Percentiles rank a stretch among this genome's conserved stretches.
phyloP scores from a whole-genome alignment of 37 sponge, comb jelly and placozoan species.

The Halichondria panicea region DNA sequence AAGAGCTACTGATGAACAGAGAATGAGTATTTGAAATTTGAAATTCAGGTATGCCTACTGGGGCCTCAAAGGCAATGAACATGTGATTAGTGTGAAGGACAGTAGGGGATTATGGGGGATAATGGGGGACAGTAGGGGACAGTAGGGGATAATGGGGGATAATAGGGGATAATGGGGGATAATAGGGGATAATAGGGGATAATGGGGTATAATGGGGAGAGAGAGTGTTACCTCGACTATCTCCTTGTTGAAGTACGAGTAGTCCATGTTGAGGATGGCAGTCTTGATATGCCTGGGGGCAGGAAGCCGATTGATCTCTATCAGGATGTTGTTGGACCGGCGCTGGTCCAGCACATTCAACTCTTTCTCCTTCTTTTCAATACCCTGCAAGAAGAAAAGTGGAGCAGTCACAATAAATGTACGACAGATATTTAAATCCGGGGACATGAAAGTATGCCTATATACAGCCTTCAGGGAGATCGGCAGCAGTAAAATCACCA shows the following conservation, averaged over 20 bases:
- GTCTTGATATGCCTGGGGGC: slow-evolving; percentile 83
- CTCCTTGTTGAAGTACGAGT: slow-evolving; percentile 81
- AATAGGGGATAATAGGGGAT: neutral
- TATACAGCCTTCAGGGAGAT: neutral
- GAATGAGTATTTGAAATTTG: no score
- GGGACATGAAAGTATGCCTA: no score
- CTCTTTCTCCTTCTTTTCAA: slow-evolving; percentile 55
- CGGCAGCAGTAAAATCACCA: neutral
- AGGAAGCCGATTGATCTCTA: slow-evolving; percentile 82
- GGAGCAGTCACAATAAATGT: neutral
- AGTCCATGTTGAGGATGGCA: slow-evolving; percentile 91
- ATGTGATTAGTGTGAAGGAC: slow-evolving; percentile 1
- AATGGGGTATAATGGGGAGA: neutral
- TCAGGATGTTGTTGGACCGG: slow-evolving; percentile 79
- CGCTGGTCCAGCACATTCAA: slow-evolving; percentile 83
- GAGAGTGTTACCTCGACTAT: slow-evolving; percentile 57
- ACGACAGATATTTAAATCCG: no score
- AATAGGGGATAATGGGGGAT: neutral
- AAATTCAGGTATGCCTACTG: no score
- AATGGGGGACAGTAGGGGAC: neutral
- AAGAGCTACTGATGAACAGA: neutral
- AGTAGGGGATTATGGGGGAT: neutral
- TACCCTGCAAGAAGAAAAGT: neutral
- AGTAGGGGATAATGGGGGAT: neutral
- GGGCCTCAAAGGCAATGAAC: no score